Evolutionary conservation across 2,888 invertebrate species (phyloP), one percentile per base, ranked within the genome.

Genomic region (Cecidostiba fungosa): DNA sequence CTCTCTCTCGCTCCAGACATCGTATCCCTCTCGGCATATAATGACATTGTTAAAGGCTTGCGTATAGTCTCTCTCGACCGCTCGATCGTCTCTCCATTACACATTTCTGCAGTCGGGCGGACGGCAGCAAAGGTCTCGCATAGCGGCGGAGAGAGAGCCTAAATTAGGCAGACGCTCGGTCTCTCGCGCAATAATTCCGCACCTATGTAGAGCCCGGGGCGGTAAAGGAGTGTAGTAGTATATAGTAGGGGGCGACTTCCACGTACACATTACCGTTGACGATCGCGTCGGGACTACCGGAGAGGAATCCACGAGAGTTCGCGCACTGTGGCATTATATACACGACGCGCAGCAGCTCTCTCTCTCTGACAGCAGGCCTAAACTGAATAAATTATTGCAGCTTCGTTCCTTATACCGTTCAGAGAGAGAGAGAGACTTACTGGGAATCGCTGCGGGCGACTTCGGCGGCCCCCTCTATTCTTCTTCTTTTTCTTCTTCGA

Each of bases 351-450:
- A 32, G 32, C 32, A 19, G 19, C 54, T 19, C 19, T 19, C 54
- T 19, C 19, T n/a, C 85, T 81, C 86, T 86, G 90, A 91, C 90
- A 89, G 84, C 77, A 72, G 81, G 84, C 89, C 91, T 89, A 91
- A 92, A 90, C 91, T 90, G 91, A 91, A 92, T 92, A 92, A 92
- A 92, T 92, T 92, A 92, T 92, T 90, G 91, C 88, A 88, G 82
- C 86, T 85, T 86, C 84, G 87, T 79, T 88, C 87, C 86, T 85
- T 87, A n/a, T n/a, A 87, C 87, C 88, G 88, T 87, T 85, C 87
- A 66, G 36, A 72, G 72, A n/a, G 39, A 72, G 36, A 54, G 76
- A 66, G 39, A 50, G 82, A 69, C 54, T 81, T 85, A 86, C 85
- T 85, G 80, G 80, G 85, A 86, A 85, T 88, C 87, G 85, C 85